Evolutionary conservation across 2,888 invertebrate species (phyloP), one percentile per base, ranked within the genome.

Genomic region (Tromatobia lineatoria): DNA sequence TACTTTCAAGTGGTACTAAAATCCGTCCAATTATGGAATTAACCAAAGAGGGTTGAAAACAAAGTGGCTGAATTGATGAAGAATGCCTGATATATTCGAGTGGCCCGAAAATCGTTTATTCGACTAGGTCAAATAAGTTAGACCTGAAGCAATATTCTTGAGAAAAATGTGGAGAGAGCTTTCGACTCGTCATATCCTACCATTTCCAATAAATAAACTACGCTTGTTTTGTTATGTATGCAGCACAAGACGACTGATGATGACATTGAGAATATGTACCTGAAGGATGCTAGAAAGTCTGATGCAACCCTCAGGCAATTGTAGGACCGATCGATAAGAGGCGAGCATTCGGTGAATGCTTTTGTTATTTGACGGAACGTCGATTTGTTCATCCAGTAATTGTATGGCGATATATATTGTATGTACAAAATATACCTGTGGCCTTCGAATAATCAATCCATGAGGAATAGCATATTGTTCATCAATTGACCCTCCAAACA

Each of bases 261-360:
- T 20, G 57, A 42, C 57, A 57, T 50, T 15, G 25, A 42, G 7
- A 29, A 71, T 20, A 57, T 47, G 25, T 34, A 66, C n/a, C n/a
- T 57, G 42, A 45, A 25, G 25, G n/a, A 50, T 71, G 10, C 11
- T 47, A 29, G 20, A 3, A 47, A 25, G 11, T 50, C 42, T 69
- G 69, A 78, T 59, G 73, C 74, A 78, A 78, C 61, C n/a, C 45
- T 29, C 20, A 18, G 42, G 61, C 45, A 82, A 74, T 74, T 52
- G 59, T 29, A 20, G 18, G 23, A 74, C 52, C 52, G 59, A 79
- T 79, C 82, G 74, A 82, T 78, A 78, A 45, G 45, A 67, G 29
- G 45, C 66, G 10, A 67, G 71, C 57, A 70, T 76, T 38, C 25
- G 42, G 20, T 42, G 23, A 7, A 11, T 34, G 52, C 11, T 70